phyloP scores from a whole-genome alignment of 30 jellyfish, hydroid and myxozoan species.

The Chironex yamaguchii region DNA sequence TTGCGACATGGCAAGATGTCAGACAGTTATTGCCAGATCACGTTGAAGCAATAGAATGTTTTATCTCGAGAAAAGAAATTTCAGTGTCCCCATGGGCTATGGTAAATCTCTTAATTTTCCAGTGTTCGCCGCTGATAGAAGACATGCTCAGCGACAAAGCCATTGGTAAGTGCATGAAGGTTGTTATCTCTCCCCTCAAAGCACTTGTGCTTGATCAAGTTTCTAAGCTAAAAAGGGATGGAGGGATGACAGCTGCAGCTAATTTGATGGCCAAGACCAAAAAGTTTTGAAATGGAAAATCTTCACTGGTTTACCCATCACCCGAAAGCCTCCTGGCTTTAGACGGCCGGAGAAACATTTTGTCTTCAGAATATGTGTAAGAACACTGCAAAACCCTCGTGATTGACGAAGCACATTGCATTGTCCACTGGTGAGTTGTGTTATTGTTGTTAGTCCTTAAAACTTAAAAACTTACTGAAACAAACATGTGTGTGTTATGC shows the following conservation, averaged over 20 bases:
- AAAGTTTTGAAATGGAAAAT: slow-evolving; percentile 44
- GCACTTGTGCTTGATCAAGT: background rate
- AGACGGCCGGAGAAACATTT: slow-evolving; percentile 32
- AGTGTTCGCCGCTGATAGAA: too few relatives aligned
- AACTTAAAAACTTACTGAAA: too few relatives aligned
- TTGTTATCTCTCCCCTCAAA: slow-evolving; percentile 1
- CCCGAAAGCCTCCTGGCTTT: slow-evolving; percentile 45
- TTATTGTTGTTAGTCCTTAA: too few relatives aligned
- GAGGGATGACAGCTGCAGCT: background rate
- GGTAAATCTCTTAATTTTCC: too few relatives aligned
- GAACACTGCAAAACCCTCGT: slow-evolving; percentile 34
- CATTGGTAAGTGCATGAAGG: background rate
- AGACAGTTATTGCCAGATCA: too few relatives aligned
- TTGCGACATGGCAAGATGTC: too few relatives aligned
- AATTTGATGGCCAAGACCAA: too few relatives aligned
- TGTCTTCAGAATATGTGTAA: background rate
- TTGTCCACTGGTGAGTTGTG: slow-evolving; percentile 67
- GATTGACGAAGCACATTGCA: slow-evolving; percentile 66
- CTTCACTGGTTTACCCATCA: slow-evolving; percentile 41
- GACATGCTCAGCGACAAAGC: too few relatives aligned
- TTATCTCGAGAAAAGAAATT: too few relatives aligned
- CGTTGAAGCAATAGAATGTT: too few relatives aligned
- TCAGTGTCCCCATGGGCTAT: too few relatives aligned
- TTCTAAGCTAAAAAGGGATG: background rate
- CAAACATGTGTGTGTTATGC: too few relatives aligned